phyloP scores from a whole-genome alignment of 92 coral and sea anemone genomes.

The Pocillopora meandrina region DNA sequence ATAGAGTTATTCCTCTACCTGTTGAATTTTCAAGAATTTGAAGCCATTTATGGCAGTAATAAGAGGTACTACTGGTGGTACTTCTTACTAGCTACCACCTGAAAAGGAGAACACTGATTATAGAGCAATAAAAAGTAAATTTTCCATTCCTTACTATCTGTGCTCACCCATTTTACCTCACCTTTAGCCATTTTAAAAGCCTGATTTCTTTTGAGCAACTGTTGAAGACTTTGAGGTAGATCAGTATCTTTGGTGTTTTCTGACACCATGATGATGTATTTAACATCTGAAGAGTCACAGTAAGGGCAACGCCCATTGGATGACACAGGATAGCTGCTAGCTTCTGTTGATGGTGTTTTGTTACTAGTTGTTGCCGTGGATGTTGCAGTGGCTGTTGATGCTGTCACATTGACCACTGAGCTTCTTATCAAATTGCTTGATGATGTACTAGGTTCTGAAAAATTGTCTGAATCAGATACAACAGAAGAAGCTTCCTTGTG shows the following conservation, averaged over 20 bases:
- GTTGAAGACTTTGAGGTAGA: slow-evolving; percentile 82
- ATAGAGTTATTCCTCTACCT: too few relatives aligned
- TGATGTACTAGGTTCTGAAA: slow-evolving; percentile 2
- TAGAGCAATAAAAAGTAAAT: too few relatives aligned
- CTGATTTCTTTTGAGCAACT: slow-evolving; percentile 67
- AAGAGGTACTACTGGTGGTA: too few relatives aligned
- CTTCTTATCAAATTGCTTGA: background rate
- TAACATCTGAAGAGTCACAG: slow-evolving; percentile 81
- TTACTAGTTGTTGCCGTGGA: slow-evolving; percentile 25
- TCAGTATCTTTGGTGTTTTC: slow-evolving; percentile 71
- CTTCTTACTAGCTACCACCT: too few relatives aligned
- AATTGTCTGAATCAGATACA: slow-evolving; percentile 2
- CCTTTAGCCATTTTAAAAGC: slow-evolving; percentile 99
- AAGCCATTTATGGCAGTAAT: too few relatives aligned
- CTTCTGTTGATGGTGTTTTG: slow-evolving; percentile 13
- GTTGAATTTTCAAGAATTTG: too few relatives aligned
- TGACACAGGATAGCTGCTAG: slow-evolving; percentile 75
- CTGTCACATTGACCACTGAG: background rate
- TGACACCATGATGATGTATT: slow-evolving; percentile 83
- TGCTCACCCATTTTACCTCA: slow-evolving; percentile 40
- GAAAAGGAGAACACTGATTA: too few relatives aligned
- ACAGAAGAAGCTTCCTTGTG: background rate
- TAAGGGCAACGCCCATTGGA: slow-evolving; percentile 88
- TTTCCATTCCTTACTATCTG: background rate
- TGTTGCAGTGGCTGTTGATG: background rate